phyloP scores from a whole-genome alignment of 2,113 vertebrate genomes.

The Hyperopisus bebe region DNA sequence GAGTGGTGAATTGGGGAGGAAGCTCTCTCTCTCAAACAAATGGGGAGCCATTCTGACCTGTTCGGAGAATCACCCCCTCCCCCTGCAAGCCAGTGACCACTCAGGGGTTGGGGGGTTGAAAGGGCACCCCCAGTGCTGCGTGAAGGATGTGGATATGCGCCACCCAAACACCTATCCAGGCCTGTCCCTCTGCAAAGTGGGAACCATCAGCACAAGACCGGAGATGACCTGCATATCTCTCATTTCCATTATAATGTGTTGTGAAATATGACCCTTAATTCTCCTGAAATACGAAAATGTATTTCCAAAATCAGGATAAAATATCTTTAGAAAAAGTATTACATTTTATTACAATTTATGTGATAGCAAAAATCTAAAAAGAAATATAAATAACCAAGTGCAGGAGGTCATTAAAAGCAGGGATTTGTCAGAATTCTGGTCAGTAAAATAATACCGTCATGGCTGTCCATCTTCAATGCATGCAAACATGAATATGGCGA shows the following conservation, averaged over 20 bases:
- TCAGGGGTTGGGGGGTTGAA: conserved; percentile 30
- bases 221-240: neutral
- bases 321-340: neutral
- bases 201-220: neutral
- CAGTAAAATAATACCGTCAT: neutral
- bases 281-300: neutral
- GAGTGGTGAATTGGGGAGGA: conserved; percentile 54
- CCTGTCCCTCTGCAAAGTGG: conserved; percentile 15
- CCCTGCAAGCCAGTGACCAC: conserved; percentile 28
- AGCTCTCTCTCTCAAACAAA: conserved; percentile 51
- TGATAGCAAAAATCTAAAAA: neutral
- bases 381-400: neutral
- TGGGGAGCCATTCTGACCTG: conserved; percentile 30
- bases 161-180: neutral
- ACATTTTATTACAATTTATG: neutral
- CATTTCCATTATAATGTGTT: neutral
- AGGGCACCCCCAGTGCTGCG: conserved; percentile 28
- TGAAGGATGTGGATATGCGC: conserved; percentile 26
- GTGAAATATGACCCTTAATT: too few species aligned
- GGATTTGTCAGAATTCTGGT: neutral
- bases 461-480: neutral
- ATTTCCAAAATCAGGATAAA: neutral
- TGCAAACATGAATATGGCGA: neutral
- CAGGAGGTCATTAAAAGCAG: neutral
- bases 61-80: conserved; percentile 3